Base-by-base conservation (phyloP, 1,140 invertebrate genomes). In the Drosophila arawakana region DNA sequence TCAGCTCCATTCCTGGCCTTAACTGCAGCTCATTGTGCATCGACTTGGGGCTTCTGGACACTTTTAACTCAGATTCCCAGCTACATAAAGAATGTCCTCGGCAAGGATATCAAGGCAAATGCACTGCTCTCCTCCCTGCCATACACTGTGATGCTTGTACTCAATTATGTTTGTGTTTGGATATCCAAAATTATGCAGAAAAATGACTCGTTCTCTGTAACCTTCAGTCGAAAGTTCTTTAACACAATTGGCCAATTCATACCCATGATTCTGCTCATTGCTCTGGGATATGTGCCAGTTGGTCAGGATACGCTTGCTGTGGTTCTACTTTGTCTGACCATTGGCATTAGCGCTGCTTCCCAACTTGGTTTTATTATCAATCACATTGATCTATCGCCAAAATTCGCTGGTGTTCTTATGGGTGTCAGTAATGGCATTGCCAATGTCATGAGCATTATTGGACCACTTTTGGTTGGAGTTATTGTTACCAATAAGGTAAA, bases 21-120 rank as follows among this genome's bases (percentile, higher is more conserved):
- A 9, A 94, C 97, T 13, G 93, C 97, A 0, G 95, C 95, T 0
- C 97, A 99, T 86, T 96, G 96, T 83, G 95, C 96, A 0, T 96
- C 98, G 81, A 97, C 97, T 88, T 99, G 97, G 98, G 97, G 97
- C 0, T 98, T 97, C 91, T 98, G 98, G 94, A 98, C 97, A 4
- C 93, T 99, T 21, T 93, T 99, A 18, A 98, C 97, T 0, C 95
- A 98, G 93, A 95, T 99, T 80, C 98, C 98, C 0, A 96, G 95
- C 0, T 99, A 98, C 88, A 96, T 99, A 94, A 95, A 95, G 35
- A 94, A 95, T 61, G 95, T 98, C 0, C 93, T 99, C 0, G 93
- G 95, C 61, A 97, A 96, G 73, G 94, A 98, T 67, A 95, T 99
- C n/a, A 94, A 95, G 92, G 91, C 94, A 2, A 96, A 96, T 91